Conservation (phyloP, 2,797 vertebrate genomes). For the Otolemur crassicaudatus region DNA sequence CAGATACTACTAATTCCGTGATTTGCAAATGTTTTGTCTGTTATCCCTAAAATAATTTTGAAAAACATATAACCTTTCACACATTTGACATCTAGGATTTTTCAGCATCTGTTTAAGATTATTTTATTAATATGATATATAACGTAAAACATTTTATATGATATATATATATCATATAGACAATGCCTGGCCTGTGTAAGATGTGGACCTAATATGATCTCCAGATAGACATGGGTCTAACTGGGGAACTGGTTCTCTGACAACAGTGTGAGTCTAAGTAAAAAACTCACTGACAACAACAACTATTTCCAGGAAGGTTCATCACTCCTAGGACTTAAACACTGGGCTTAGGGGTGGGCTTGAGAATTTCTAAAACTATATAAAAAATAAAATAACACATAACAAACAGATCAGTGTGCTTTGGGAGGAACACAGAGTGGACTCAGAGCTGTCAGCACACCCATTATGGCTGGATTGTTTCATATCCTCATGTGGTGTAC, state of each 20-base stretch:
- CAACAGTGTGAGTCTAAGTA: neutral
- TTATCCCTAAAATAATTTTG: neutral
- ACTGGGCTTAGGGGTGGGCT: conserved; percentile 14
- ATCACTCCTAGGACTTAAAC: neutral
- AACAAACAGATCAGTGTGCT: conserved; percentile 67
- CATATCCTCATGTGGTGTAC: conserved; percentile 78
- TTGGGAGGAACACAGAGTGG: conserved; percentile 77
- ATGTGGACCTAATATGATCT: neutral
- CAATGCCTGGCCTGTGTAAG: neutral
- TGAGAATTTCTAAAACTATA: conserved; percentile 60
- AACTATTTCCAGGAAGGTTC: neutral
- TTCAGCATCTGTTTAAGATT: neutral
- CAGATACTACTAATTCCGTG: neutral
- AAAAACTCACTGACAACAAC: neutral
- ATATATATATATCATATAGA: neutral
- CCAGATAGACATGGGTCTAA: neutral
- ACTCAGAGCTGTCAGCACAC: conserved; percentile 83
- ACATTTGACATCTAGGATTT: neutral
- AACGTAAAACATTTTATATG: conserved; percentile 14
- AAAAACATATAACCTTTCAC: neutral
- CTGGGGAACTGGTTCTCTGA: neutral
- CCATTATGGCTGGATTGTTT: conserved; percentile 56
- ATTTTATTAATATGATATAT: neutral
- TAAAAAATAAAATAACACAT: conserved; percentile 66
- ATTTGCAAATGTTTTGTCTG: neutral